Evolutionary conservation across 2,888 invertebrate genomes (phyloP).

Genomic region (Gymnoscelis rufifasciata): DNA sequence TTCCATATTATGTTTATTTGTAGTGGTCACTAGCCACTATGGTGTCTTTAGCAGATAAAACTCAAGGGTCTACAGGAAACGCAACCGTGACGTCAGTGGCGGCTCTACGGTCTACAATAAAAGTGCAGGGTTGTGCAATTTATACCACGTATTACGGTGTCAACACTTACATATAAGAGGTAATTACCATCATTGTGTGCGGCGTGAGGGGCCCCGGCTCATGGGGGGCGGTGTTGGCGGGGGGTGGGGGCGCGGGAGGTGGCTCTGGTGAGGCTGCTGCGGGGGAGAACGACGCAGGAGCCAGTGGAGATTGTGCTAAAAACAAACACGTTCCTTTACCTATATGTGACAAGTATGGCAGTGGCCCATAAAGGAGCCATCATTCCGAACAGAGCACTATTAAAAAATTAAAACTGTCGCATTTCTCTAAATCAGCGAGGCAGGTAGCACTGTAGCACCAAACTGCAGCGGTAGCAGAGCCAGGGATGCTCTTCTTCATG

Average conservation of each 20-base stretch:
- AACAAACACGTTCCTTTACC: too few species aligned
- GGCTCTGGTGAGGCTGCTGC: constrained; percentile 80
- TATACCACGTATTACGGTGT: constrained; percentile 78
- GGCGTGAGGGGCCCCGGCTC: constrained; percentile 64
- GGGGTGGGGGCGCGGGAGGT: constrained; percentile 80
- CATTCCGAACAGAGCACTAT: too few species aligned
- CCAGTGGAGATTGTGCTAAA: constrained; percentile 79
- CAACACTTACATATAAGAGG: constrained; percentile 79
- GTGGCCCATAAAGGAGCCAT: too few species aligned
- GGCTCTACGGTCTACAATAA: constrained; percentile 40
- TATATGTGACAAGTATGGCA: too few species aligned
- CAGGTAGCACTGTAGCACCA: too few species aligned
- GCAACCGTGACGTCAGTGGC: constrained; percentile 27
- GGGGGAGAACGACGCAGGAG: constrained; percentile 78
- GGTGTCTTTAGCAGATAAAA: background rate
- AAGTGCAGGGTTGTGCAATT: constrained; percentile 71
- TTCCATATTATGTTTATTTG: too few species aligned
- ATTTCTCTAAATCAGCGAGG: too few species aligned
- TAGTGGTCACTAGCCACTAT: background rate
- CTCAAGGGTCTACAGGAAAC: constrained; percentile 31
- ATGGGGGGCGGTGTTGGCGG: constrained; percentile 57
- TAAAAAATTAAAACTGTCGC: too few species aligned
- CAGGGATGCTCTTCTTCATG: too few species aligned
- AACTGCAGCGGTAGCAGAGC: too few species aligned
- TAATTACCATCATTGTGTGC: constrained; percentile 80